Evolutionary conservation across 2,888 invertebrate genomes (phyloP).

Genomic region (Ariolimax columbianus): DNA sequence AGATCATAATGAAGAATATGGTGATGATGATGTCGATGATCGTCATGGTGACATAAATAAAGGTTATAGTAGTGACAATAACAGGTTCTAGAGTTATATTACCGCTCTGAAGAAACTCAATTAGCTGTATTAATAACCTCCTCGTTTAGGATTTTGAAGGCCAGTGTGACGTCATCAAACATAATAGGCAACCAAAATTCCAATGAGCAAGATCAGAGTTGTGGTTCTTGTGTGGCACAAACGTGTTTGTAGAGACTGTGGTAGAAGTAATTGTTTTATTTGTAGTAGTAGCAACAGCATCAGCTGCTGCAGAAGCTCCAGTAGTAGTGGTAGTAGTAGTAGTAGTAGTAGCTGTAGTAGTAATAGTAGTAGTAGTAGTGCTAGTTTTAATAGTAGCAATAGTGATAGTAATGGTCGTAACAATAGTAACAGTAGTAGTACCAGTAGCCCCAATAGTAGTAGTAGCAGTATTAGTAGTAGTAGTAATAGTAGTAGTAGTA

Average conservation of each 20-base stretch:
- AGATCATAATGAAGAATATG: background rate
- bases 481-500: no score
- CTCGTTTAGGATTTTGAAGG: slow-evolving; percentile 38
- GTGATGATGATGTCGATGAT: background rate
- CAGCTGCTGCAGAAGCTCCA: background rate
- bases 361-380: no score
- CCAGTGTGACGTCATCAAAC: slow-evolving; percentile 1
- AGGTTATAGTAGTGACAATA: no score
- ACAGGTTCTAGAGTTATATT: no score
- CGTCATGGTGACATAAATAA: background rate
- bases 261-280: background rate
- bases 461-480: background rate
- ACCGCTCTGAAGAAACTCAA: no score
- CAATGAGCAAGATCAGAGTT: background rate
- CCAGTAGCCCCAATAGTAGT: background rate
- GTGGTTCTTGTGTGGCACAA: background rate
- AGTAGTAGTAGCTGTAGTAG: no score
- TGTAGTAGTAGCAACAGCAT: background rate
- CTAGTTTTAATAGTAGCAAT: background rate
- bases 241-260: no score
- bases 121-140: background rate
- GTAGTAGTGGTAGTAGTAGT: no score
- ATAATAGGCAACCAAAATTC: slow-evolving; percentile 30
- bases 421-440: background rate
- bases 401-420: background rate